Evolutionary conservation across 2,888 invertebrate species (phyloP).

Genomic region (Caenorhabditis sp.): DNA sequence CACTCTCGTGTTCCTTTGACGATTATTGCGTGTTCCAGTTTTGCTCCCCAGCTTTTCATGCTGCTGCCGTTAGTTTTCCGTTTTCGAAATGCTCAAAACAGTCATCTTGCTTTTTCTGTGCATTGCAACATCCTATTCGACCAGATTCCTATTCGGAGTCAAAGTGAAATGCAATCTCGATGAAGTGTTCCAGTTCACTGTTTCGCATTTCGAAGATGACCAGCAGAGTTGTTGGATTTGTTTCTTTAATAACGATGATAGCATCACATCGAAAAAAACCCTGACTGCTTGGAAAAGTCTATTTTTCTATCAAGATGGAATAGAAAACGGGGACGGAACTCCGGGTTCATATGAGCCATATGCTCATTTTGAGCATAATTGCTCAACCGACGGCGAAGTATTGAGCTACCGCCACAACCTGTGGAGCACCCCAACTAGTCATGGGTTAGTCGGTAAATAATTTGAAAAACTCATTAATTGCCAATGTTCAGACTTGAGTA

Average conservation of each 20-base stretch:
- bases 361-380: slow-evolving; percentile 22
- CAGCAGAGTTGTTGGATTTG: not conserved
- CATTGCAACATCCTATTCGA: not conserved
- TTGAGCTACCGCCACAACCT: not conserved
- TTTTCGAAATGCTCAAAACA: slow-evolving; percentile 7
- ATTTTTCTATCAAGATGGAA: slow-evolving; percentile 17
- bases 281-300: slow-evolving; percentile 10
- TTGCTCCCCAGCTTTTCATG: no score
- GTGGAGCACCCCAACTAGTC: not conserved
- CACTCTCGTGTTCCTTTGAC: no score
- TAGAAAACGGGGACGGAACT: not conserved
- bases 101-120: not conserved
- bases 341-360: not conserved
- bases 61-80: slow-evolving; percentile 6
- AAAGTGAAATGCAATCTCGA: slow-evolving; percentile 23
- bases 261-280: not conserved
- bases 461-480: not conserved
- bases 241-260: slow-evolving; percentile 1
- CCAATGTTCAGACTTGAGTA: slow-evolving; percentile 18
- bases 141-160: slow-evolving; percentile 35
- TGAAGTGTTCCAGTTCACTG: slow-evolving; percentile 3
- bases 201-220: slow-evolving; percentile 25
- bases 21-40: no score
- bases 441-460: not conserved
- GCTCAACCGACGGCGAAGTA: slow-evolving; percentile 2